These are phyloP conservation scores for Myanophis thanlyinensis DNA, from an alignment of 2,113 vertebrate genomes.

Conservation along the genomic window DNA sequence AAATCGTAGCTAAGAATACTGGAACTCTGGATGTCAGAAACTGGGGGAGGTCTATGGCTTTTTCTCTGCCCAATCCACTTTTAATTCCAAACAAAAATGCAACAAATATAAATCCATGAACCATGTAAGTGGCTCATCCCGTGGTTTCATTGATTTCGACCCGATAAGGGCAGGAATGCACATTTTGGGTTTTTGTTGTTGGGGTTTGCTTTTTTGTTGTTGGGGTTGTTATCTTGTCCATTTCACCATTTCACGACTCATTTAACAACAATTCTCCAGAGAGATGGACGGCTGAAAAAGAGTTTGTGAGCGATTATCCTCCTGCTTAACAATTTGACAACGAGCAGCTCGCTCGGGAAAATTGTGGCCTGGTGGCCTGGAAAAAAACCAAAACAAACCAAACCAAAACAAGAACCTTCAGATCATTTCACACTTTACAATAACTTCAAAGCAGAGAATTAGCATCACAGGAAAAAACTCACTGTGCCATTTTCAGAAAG, in stretches of 20 bases:
- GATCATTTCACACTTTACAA: neutral
- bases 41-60: neutral
- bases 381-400: slow-evolving; percentile 14
- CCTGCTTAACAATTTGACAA: neutral
- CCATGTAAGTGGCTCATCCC: neutral
- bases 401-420: slow-evolving; percentile 19
- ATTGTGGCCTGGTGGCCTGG: rapidly evolving
- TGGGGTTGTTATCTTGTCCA: neutral
- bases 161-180: neutral
- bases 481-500: too few relatives aligned
- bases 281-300: neutral
- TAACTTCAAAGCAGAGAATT: too few relatives aligned
- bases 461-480: too few relatives aligned
- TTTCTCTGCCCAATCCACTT: neutral
- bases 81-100: neutral
- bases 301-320: slow-evolving; percentile 33
- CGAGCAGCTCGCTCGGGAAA: neutral
- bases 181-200: too few relatives aligned
- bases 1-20: neutral
- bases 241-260: slow-evolving; percentile 43
- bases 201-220: too few relatives aligned
- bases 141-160: neutral
- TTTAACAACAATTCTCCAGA: neutral
- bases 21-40: neutral
- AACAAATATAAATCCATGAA: neutral